Base-by-base conservation (phyloP, 1,140 invertebrate species). In the Drosophila pseudoobscura region DNA sequence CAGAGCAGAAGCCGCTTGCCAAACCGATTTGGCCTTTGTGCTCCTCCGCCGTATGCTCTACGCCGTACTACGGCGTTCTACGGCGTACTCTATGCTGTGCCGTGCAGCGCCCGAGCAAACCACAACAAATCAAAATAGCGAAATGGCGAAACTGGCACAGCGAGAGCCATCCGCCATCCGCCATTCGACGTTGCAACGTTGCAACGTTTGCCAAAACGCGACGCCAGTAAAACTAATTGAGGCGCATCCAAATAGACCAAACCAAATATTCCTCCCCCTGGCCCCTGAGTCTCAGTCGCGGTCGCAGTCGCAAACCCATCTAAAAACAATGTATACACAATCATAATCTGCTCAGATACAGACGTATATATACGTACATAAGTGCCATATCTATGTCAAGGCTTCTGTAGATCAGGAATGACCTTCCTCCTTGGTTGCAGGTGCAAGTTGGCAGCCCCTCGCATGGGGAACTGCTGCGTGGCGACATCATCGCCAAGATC, bases 401-500 rank as follows among this genome's bases (percentile, higher is more conserved):
- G 74, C 49, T 26, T 26, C 5, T 59, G 39, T 35, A 13, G 43
- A 39, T 15, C 53, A 50, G 53, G 59, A 59, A 56, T 58, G 56
- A 74, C 78, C 70, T 62, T 49, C 17, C n/a, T 13, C 60, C 53
- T 3, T 39, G 9, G 24, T 72, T 56, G 53, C 92, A 95, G 94
- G 94, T 95, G 80, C 93, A 93, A 50, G 92, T 93, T 46, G 94
- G 94, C 49, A 94, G 94, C n/a, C 94, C 97, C 39, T 95, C 97
- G 50, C 96, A 97, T 78, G 95, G 95, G 41, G 95, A 96, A 72
- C 94, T 98, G 47, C 94, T 96, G 59, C 94, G 96, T 64, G 97
- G 97, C 78, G 98, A 99, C 92, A 95, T 98, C 80, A 96, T 99
- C 78, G 94, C 95, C 63, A 96, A 96, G 92, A 96, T 99, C 78